Base-by-base conservation (phyloP, 2,113 vertebrate species). In the Ochotona princeps region DNA sequence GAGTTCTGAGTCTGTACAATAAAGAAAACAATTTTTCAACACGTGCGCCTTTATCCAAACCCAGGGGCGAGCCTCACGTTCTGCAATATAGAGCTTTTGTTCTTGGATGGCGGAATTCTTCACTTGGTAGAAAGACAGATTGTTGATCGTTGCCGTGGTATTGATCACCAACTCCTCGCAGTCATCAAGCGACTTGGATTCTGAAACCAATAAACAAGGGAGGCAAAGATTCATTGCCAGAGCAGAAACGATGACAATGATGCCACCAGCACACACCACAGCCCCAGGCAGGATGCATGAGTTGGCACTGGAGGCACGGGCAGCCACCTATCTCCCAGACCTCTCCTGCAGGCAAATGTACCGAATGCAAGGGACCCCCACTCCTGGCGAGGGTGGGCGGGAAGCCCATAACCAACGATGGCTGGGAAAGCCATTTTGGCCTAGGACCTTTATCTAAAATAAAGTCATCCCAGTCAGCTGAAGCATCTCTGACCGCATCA, bases 131-230 rank as follows among this genome's bases (percentile, higher is more conserved):
- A 98, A 99, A 28, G 99, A 99, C 86, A 99, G 98, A 96, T 99
- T 99, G 98, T 99, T 99, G 98, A 99, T 97, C 76, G 99, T 89
- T 83, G 98, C 98, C 0, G 98, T 97, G 21, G 98, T 97, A 61
- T 98, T 99, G 97, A 99, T 98, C 96, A 99, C 95, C 89, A 99
- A 95, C 97, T 99, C 99, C 93, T 99, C 98, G 80, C 98, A 99
- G 80, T 98, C 98, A 60, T 98, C 97, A 5, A 99, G 94, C 9
- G 98, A 98, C 93, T 98, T 98, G 95, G 97, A 95, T 96, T 99
- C 99, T 99, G 97, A 88, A 78, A 96, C 84, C 75, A 47, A 96
- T 38, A n/a, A 65, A 75, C 2, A n/a, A 47, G 51, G 14, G 79
- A 4, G 11, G 0, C 3, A 95, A 35, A 9, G 23, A 75, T 20